A percentile compares a stretch with the other conserved stretches of the same genome.
Evolutionary conservation across 1,140 invertebrate genomes (phyloP).

Genomic region (Leptinotarsa texana): DNA sequence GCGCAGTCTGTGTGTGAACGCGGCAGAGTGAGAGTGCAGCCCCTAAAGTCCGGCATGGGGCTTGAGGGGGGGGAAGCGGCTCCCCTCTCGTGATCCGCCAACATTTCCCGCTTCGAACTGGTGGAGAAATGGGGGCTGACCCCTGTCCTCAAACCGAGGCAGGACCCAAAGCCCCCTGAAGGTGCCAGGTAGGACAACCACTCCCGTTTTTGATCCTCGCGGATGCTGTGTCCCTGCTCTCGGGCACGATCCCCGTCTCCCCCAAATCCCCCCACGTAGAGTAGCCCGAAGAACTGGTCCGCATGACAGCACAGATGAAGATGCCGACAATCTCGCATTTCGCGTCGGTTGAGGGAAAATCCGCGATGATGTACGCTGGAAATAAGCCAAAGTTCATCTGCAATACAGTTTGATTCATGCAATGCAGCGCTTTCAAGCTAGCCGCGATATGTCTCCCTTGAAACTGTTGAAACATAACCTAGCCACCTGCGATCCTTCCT

Average conservation of each 20-base stretch:
- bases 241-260: neutral
- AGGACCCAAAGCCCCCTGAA: constrained; percentile 81
- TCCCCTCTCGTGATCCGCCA: constrained; percentile 63
- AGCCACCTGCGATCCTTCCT: neutral
- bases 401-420: constrained; percentile 16
- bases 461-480: constrained; percentile 6
- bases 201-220: constrained; percentile 33
- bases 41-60: constrained; percentile 53
- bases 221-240: constrained; percentile 41
- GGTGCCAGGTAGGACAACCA: constrained; percentile 64
- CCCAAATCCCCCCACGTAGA: neutral
- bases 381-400: constrained; percentile 26
- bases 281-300: constrained; percentile 15
- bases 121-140: constrained; percentile 94
- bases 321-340: neutral
- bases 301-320: constrained; percentile 4
- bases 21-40: constrained; percentile 50
- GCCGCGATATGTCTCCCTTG: neutral
- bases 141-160: constrained; percentile 91
- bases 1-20: constrained; percentile 54
- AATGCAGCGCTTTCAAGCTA: constrained; percentile 7
- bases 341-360: neutral
- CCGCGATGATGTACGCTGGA: constrained; percentile 6
- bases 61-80: constrained; percentile 53
- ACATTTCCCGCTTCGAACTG: constrained; percentile 94